phyloP scores from a whole-genome alignment of 2,888 invertebrate genomes.

The Teleogryllus oceanicus region DNA sequence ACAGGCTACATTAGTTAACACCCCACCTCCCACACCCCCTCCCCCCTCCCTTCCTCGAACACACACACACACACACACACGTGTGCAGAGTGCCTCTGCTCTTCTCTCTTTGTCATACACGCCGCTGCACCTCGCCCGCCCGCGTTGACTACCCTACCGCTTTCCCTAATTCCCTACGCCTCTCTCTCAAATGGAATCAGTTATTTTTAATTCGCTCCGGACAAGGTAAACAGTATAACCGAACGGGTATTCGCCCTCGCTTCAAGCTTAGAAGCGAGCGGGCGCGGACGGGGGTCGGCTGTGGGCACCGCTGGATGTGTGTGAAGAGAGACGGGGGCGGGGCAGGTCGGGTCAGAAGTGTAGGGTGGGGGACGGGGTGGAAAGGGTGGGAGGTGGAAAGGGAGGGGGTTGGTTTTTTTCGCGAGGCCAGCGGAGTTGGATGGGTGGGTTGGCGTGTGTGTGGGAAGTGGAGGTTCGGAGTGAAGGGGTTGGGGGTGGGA shows the following conservation, averaged over 20 bases:
- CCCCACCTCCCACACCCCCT: not conserved
- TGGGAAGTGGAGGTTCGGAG: not conserved
- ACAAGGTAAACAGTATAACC: constrained; percentile 24
- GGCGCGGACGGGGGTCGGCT: too few relatives aligned
- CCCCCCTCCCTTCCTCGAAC: not conserved
- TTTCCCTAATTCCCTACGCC: not conserved
- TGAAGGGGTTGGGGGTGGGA: not conserved
- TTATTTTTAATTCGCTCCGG: constrained; percentile 34
- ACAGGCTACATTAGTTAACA: not conserved
- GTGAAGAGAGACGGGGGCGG: too few relatives aligned
- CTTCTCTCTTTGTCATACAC: not conserved
- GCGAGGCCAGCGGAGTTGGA: not conserved
- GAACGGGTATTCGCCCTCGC: not conserved
- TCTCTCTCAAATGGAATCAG: constrained; percentile 35
- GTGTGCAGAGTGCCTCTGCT: not conserved
- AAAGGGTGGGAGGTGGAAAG: too few relatives aligned
- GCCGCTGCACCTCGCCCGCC: not conserved
- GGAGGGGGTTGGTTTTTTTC: not conserved
- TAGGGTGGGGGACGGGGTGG: too few relatives aligned
- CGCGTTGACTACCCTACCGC: not conserved
- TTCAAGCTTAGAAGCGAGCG: too few relatives aligned
- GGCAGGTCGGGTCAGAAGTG: too few relatives aligned
- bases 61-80: not conserved
- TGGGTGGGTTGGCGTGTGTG: not conserved
- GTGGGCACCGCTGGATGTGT: too few relatives aligned